Evolutionary conservation across 2,113 vertebrate genomes (phyloP), one percentile per base, ranked within the genome.

Genomic region (Rhineura floridana): DNA sequence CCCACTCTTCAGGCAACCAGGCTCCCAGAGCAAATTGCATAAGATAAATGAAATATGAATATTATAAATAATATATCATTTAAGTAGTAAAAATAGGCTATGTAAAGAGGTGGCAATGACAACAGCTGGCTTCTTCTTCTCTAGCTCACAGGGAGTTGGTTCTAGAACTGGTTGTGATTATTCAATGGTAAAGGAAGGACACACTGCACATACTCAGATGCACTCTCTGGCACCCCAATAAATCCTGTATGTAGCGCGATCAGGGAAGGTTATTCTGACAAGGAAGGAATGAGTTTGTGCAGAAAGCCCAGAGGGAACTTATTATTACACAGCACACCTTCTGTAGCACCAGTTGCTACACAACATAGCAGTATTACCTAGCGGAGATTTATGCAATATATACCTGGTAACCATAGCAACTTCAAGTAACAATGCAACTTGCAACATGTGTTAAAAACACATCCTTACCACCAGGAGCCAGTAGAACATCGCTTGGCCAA

Each of bases 301-400:
- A 0, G 13, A 6, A 7, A 1, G n/a, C 55, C 48, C 90, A 89
- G 80, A 88, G 89, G 89, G 88, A 91, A 88, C 90, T 90, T 91
- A 91, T 91, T 89, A 91, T 67, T 23, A 79, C 48, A 4, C 69
- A 91, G 44, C 33, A 44, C 67, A 13, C 90, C 84, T 92, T 4
- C 85, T 90, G 80, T 2, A 73, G 81, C 42, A 1, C 50, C 52
- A 92, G 93, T 94, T 95, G 93, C 91, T 93, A 93, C 85, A 91
- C 95, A 95, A 94, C 92, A 95, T 52, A 86, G 92, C 80, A 90
- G 89, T 90, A 89, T 93, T 92, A 90, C 86, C 76, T 55, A 79
- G 30, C 11, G 4, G 92, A 50, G 89, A 55, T 72, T 94, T 94
- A 91, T 78, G 94, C 91, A 95, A 94, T 93, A 52, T 93, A 90